These are phyloP conservation scores for Thymelicus sylvestris DNA, from an alignment of 2,888 invertebrate genomes.

Conservation along the genomic window DNA sequence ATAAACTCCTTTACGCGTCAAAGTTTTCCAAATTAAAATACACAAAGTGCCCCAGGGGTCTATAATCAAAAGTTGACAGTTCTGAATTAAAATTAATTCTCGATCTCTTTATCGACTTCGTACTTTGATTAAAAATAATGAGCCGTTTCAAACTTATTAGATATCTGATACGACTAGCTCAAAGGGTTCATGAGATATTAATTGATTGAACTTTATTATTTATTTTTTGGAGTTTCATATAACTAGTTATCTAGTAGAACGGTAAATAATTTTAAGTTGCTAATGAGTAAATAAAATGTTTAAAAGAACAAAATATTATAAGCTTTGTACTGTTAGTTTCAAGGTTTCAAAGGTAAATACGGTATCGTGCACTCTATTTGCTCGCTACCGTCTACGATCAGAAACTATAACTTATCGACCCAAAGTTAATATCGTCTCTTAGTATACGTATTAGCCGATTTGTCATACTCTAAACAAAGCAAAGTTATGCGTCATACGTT, in stretches of 20 bases:
- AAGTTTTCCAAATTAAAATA: slow-evolving; percentile 11
- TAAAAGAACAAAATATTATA: too few relatives aligned
- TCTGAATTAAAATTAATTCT: slow-evolving; percentile 2
- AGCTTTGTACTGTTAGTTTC: too few relatives aligned
- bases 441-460: too few relatives aligned
- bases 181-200: background rate
- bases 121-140: slow-evolving; percentile 9
- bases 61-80: slow-evolving; percentile 9
- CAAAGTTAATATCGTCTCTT: too few relatives aligned
- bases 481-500: too few relatives aligned
- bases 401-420: background rate
- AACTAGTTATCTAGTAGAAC: too few relatives aligned
- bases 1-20: slow-evolving; percentile 5
- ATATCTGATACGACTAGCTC: background rate
- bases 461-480: too few relatives aligned
- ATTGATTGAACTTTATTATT: background rate
- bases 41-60: slow-evolving; percentile 9
- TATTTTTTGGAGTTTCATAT: background rate
- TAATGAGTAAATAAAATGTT: too few relatives aligned
- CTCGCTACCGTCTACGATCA: background rate
- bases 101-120: slow-evolving; percentile 8
- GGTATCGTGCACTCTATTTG: background rate
- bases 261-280: too few relatives aligned
- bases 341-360: background rate
- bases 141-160: slow-evolving; percentile 6